Evolutionary conservation across 2,888 invertebrate genomes (phyloP), one percentile per base, ranked within the genome.

Genomic region (Serripes groenlandicus): DNA sequence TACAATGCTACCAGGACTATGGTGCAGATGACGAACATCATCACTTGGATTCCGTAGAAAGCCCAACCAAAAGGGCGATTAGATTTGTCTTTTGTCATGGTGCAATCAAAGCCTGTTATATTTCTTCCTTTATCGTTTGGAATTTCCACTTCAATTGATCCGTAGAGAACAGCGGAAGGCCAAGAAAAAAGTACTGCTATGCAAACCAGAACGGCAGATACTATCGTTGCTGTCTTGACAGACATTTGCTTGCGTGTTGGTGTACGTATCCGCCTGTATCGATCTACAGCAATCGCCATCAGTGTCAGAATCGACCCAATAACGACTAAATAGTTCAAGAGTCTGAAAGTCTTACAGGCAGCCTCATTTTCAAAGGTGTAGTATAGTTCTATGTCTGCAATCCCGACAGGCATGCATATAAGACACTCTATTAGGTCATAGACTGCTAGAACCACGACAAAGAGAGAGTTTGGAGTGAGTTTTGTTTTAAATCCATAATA

Each of bases 401-500:
- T 90, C 79, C 91, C 91, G 1, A 88, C 85, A 0, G 92, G 92
- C 85, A 92, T 87, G 9, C 87, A 87, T n/a, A 92, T 70, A 34
- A 77, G 56, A 62, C 90, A 90, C 1, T 83, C 85, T 0, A 90
- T 81, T 9, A 91, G 68, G 74, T 92, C 92, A 66, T 89, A 89
- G 1, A 88, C 66, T 2, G 90, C 89, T 9, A 92, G 78, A 30
- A 88, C 81, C 3, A 90, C 81, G 54, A 92, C 88, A 69, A 90
- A 91, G 52, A 82, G 83, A 26, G 88, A 86, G 7, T 90, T 90
- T 9, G 90, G 84, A 5, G 90, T 90, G 3, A 81, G 78, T 54
- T 88, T 90, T 32, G 89, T 84, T 52, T 85, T 86, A 37, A 78
- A 86, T 21, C 88, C 88, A 73, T 91, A 90, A 42, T 88, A 90